Conservation (phyloP, 2,888 invertebrate genomes). For the Drosophila kanekoi region DNA sequence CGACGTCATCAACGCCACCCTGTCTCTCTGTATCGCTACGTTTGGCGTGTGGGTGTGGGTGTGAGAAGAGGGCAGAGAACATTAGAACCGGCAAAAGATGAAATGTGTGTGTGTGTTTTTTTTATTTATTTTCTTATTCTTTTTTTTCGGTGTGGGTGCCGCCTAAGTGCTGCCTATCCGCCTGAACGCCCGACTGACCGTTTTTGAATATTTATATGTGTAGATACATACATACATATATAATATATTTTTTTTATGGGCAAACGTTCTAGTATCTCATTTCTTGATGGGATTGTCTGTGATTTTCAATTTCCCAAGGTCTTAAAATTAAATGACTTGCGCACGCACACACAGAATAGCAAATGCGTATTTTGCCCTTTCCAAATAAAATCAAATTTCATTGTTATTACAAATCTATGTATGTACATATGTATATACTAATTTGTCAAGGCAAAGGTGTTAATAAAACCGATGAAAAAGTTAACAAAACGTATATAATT, state of each 20-base stretch:
- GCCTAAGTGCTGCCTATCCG: conserved; percentile 68
- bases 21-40: conserved; percentile 12
- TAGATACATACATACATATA: conserved; percentile 39
- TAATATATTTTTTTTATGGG: conserved; percentile 71
- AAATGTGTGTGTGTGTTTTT: conserved; percentile 56
- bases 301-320: conserved; percentile 75
- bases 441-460: conserved; percentile 43
- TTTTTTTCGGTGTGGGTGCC: conserved; percentile 69
- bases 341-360: conserved; percentile 38
- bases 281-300: conserved; percentile 59
- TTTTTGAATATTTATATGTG: conserved; percentile 63
- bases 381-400: conserved; percentile 24
- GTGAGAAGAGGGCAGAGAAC: conserved; percentile 46
- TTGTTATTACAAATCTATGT: conserved; percentile 30
- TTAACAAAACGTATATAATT: conserved; percentile 23
- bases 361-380: conserved; percentile 52
- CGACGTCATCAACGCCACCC: conserved; percentile 52
- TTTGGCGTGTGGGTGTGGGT: conserved; percentile 19
- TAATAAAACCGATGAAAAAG: conserved; percentile 33
- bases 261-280: conserved; percentile 78
- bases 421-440: not conserved
- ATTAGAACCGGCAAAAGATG: conserved; percentile 71
- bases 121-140: conserved; percentile 17
- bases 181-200: conserved; percentile 32
- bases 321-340: conserved; percentile 57